phyloP scores from a whole-genome alignment of 2,888 invertebrate species.

The Molanna angustata region DNA sequence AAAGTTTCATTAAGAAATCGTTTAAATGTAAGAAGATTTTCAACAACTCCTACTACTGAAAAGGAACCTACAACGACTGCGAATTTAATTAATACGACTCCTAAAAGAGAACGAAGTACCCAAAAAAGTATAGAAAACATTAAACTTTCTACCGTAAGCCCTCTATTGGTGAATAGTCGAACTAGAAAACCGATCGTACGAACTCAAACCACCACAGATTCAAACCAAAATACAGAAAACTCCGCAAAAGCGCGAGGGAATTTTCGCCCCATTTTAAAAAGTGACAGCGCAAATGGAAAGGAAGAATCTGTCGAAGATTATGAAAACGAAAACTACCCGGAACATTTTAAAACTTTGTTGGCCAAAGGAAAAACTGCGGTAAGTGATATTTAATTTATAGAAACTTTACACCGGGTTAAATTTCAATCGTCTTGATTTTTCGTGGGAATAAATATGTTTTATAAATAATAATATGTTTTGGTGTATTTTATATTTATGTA shows the following conservation, averaged over 20 bases:
- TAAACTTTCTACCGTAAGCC: background rate
- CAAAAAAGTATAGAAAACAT: background rate
- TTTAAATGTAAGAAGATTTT: constrained; percentile 17
- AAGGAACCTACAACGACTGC: background rate
- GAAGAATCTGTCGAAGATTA: constrained; percentile 50
- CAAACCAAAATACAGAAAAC: constrained; percentile 15
- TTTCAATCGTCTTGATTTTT: too few relatives aligned
- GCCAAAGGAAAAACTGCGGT: constrained; percentile 56
- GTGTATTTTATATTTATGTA: too few relatives aligned
- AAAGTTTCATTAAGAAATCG: constrained; percentile 9
- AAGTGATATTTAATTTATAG: constrained; percentile 25
- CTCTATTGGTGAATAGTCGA: constrained; percentile 12
- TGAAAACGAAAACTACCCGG: constrained; percentile 65
- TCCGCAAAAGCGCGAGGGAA: constrained; percentile 15
- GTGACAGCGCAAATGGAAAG: background rate
- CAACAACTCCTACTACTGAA: background rate
- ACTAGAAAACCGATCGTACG: constrained; percentile 14
- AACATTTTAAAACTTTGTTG: constrained; percentile 62
- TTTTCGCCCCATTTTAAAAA: constrained; percentile 17
- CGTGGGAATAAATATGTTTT: too few relatives aligned
- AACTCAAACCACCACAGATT: constrained; percentile 8
- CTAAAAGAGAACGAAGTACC: background rate
- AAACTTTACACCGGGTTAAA: too few relatives aligned
- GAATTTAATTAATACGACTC: background rate
- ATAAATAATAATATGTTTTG: too few relatives aligned